phyloP scores from a whole-genome alignment of 1,140 invertebrate genomes.

The Drosophila prosaltans region DNA sequence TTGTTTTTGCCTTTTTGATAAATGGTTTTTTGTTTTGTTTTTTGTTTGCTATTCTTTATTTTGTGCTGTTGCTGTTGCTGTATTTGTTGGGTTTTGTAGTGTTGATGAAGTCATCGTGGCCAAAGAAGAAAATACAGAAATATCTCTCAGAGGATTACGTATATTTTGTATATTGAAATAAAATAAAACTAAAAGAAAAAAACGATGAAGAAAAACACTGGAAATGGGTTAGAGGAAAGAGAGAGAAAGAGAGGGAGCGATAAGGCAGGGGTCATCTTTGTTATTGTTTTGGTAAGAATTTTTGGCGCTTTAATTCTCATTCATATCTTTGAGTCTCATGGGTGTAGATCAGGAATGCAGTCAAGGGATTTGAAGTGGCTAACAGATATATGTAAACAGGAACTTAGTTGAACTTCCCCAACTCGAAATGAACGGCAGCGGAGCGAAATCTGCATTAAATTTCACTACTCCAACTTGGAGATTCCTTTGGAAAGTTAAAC shows the following conservation, averaged over 20 bases:
- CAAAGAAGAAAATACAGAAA: slow-evolving; percentile 42
- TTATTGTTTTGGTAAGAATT: slow-evolving; percentile 4
- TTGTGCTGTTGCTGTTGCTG: slow-evolving; percentile 8
- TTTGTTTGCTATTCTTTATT: slow-evolving; percentile 44
- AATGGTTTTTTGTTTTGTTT: slow-evolving; percentile 61
- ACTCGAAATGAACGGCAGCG: too few species aligned
- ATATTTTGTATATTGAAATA: neutral
- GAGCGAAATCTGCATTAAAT: too few species aligned
- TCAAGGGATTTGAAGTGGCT: neutral
- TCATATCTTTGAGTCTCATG: neutral
- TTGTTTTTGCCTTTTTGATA: slow-evolving; percentile 55
- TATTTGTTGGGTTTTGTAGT: slow-evolving; percentile 38
- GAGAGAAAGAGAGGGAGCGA: neutral
- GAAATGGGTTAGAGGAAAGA: neutral
- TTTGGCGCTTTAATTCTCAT: slow-evolving; percentile 16
- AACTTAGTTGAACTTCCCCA: too few species aligned
- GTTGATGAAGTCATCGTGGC: slow-evolving; percentile 72
- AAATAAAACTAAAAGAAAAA: neutral
- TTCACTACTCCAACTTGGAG: too few species aligned
- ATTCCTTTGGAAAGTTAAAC: too few species aligned
- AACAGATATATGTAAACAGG: too few species aligned
- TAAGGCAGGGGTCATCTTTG: slow-evolving; percentile 16
- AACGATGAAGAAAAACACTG: neutral
- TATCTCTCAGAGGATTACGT: slow-evolving; percentile 2
- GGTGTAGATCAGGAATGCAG: neutral